phyloP scores from a whole-genome alignment of 1,140 invertebrate genomes.

The Dryas iulia region DNA sequence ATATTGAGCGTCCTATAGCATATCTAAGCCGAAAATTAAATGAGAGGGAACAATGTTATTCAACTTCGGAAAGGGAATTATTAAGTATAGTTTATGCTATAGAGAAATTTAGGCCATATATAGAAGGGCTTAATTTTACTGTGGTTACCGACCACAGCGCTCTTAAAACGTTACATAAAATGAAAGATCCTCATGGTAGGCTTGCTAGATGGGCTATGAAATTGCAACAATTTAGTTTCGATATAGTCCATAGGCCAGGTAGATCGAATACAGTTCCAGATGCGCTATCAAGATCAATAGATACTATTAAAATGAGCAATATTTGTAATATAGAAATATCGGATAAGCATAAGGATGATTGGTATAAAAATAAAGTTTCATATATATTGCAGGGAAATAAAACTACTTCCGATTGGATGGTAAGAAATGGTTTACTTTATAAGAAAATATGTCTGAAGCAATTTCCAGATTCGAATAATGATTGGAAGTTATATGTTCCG shows the following conservation, averaged over 20 bases:
- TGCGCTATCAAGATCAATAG: constrained; percentile 42
- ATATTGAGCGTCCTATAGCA: constrained; percentile 40
- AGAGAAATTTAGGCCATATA: constrained; percentile 67
- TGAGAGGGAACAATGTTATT: constrained; percentile 60
- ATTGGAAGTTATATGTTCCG: constrained; percentile 27
- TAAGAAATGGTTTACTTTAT: constrained; percentile 22
- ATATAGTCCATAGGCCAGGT: constrained; percentile 56
- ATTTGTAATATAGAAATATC: constrained; percentile 23
- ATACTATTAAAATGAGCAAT: background rate
- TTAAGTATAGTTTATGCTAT: constrained; percentile 68
- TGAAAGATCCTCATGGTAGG: constrained; percentile 63
- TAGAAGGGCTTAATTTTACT: constrained; percentile 35
- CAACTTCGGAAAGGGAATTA: constrained; percentile 66
- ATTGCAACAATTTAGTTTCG: constrained; percentile 55
- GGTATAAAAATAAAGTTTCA: constrained; percentile 28
- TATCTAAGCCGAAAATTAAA: constrained; percentile 61
- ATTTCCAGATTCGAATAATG: constrained; percentile 18
- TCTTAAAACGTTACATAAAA: constrained; percentile 60
- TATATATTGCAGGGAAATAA: constrained; percentile 5
- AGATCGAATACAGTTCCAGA: constrained; percentile 52
- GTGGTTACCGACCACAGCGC: constrained; percentile 37
- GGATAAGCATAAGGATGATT: constrained; percentile 34
- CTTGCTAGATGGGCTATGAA: constrained; percentile 70
- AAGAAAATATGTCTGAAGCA: constrained; percentile 25
- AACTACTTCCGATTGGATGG: constrained; percentile 7